Evolutionary conservation across 2,113 vertebrate genomes (phyloP).

Genomic region (Cryptoleucopteryx plumbea): DNA sequence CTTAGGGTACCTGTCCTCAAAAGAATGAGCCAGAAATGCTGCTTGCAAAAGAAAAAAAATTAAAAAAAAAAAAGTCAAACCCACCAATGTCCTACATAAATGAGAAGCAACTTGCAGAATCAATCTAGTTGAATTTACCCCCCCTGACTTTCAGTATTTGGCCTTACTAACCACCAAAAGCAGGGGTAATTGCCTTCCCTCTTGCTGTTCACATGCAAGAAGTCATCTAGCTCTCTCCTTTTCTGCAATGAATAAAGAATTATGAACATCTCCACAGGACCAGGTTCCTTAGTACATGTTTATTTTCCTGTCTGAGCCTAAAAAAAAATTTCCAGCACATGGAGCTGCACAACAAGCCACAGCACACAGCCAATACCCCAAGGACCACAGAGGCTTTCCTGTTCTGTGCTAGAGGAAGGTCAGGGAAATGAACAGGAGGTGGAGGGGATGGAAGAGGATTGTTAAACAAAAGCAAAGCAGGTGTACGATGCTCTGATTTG

Average conservation of each 20-base stretch:
- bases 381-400: background rate
- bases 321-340: background rate
- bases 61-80: background rate
- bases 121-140: background rate
- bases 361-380: background rate
- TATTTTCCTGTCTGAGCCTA: background rate
- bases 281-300: background rate
- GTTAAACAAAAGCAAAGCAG: background rate
- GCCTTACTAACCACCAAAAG: background rate
- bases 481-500: background rate
- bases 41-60: background rate
- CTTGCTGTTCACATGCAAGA: background rate
- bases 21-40: background rate
- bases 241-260: background rate
- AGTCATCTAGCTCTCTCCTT: background rate
- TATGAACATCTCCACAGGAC: background rate
- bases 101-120: background rate
- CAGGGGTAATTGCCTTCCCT: background rate
- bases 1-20: background rate
- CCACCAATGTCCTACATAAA: background rate
- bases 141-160: background rate
- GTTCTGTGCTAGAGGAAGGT: conserved; percentile 23
- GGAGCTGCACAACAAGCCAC: background rate
- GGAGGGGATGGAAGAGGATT: background rate
- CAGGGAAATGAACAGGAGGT: background rate